A percentile compares a stretch with the other conserved stretches of the same genome.
Conservation (phyloP, 64 coral and sea anemone genomes). For the Anthopleura sola region DNA sequence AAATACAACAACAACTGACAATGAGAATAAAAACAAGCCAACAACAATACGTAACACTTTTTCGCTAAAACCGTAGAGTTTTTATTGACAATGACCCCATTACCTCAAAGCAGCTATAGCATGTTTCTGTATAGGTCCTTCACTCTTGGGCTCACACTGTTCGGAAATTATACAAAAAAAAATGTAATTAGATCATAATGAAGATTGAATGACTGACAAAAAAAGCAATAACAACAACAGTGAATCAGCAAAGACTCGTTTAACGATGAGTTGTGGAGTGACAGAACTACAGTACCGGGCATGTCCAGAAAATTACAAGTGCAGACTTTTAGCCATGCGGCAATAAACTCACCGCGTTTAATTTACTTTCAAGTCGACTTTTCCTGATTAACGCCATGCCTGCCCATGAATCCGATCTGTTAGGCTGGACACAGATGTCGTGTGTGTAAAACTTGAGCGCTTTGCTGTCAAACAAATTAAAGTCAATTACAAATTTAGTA, state of each 20-base stretch:
- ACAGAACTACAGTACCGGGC: too few relatives aligned
- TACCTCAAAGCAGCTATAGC: constrained; percentile 86
- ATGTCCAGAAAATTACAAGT: too few relatives aligned
- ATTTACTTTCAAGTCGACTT: constrained; percentile 86
- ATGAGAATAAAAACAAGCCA: not conserved
- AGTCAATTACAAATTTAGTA: not conserved
- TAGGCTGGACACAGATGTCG: constrained; percentile 83
- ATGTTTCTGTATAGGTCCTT: constrained; percentile 97
- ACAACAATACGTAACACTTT: too few relatives aligned
- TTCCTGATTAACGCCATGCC: constrained; percentile 92
- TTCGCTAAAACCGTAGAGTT: too few relatives aligned
- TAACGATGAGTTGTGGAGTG: too few relatives aligned
- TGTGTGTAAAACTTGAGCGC: constrained; percentile 99
- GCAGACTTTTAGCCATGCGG: too few relatives aligned
- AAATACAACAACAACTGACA: not conserved
- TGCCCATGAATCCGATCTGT: constrained; percentile 96
- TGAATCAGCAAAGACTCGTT: not conserved
- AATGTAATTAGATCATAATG: not conserved
- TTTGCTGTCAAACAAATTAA: constrained; percentile 69
- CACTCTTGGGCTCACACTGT: constrained; percentile 95
- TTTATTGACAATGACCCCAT: not conserved
- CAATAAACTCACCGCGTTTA: constrained; percentile 76
- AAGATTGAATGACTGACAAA: too few relatives aligned
- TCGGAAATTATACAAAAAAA: not conserved
- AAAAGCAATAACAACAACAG: too few relatives aligned